A percentile compares a stretch with the other conserved stretches of the same genome.
These are phyloP conservation scores for Machimus atricapillus DNA, from an alignment of 2,888 invertebrate genomes.

Conservation along the genomic window DNA sequence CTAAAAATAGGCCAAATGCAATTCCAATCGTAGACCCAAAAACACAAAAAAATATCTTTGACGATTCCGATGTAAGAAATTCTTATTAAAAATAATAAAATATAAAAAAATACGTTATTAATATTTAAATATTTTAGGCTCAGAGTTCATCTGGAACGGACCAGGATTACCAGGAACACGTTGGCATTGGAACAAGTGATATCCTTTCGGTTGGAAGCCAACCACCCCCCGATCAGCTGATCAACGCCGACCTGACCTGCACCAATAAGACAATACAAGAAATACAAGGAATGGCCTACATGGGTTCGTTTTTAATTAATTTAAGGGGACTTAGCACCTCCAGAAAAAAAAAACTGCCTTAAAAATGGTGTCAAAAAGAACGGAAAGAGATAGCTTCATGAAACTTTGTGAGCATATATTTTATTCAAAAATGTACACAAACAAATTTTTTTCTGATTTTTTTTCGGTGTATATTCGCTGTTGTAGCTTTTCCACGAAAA, in stretches of 20 bases:
- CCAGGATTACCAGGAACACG: constrained; percentile 51
- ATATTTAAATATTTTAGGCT: too few relatives aligned
- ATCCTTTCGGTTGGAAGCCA: constrained; percentile 41
- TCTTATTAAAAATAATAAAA: too few relatives aligned
- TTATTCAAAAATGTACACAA: too few relatives aligned
- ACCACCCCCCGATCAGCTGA: constrained; percentile 31
- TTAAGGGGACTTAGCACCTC: too few relatives aligned
- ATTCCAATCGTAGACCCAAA: constrained; percentile 65
- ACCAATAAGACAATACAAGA: constrained; percentile 33
- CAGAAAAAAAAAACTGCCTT: too few relatives aligned
- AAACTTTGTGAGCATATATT: too few relatives aligned
- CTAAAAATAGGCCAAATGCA: constrained; percentile 56
- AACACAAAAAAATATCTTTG: constrained; percentile 61
- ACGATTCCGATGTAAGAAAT: constrained; percentile 53
- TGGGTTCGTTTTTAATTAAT: constrained; percentile 5
- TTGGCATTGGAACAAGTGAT: not conserved
- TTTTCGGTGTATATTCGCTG: too few relatives aligned
- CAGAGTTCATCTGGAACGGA: constrained; percentile 52
- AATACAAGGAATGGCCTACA: constrained; percentile 33
- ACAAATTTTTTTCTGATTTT: too few relatives aligned
- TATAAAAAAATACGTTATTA: too few relatives aligned
- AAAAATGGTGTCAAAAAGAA: too few relatives aligned
- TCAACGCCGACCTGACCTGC: not conserved
- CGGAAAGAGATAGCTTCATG: too few relatives aligned
- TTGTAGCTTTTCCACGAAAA: too few relatives aligned